Percentiles rank a stretch among this genome's conserved stretches.
Conservation (phyloP, 2,797 vertebrate species). For the Acestrorhynchus altus region DNA sequence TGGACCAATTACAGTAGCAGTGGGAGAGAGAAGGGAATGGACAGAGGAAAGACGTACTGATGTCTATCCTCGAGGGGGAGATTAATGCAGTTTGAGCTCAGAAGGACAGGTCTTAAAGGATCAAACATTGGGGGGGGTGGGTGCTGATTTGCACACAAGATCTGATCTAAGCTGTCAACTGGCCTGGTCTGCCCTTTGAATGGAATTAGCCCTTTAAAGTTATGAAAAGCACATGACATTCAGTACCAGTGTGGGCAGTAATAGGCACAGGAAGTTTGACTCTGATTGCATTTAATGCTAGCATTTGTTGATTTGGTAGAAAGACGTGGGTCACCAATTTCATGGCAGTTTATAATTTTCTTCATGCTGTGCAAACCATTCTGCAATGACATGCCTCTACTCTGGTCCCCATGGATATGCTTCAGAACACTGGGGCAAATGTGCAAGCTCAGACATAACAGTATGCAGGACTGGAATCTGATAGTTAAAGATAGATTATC, state of each 20-base stretch:
- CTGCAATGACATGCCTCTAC: slow-evolving; percentile 7
- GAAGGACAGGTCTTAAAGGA: slow-evolving; percentile 35
- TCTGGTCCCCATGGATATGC: background rate
- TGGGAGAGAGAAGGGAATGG: slow-evolving; percentile 37
- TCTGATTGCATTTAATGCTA: slow-evolving; percentile 28
- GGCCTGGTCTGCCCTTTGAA: background rate
- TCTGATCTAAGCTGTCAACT: slow-evolving; percentile 10
- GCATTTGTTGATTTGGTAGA: slow-evolving; percentile 17
- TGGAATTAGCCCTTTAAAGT: slow-evolving; percentile 11
- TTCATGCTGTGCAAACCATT: background rate
- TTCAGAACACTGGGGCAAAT: slow-evolving; percentile 4
- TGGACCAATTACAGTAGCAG: slow-evolving; percentile 51
- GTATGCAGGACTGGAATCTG: background rate
- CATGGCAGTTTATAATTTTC: background rate
- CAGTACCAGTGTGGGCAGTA: background rate
- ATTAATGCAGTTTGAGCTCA: slow-evolving; percentile 52
- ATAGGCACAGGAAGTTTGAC: background rate
- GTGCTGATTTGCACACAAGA: slow-evolving; percentile 22
- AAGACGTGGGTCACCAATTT: background rate
- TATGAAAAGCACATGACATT: slow-evolving; percentile 10
- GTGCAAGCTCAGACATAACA: slow-evolving; percentile 12
- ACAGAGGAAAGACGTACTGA: slow-evolving; percentile 28
- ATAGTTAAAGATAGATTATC: background rate
- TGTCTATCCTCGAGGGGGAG: slow-evolving; percentile 47
- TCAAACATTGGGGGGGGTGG: background rate